A percentile compares a stretch with the other conserved stretches of the same genome.
These are phyloP conservation scores for Ormyrus nitidulus DNA, from an alignment of 2,888 invertebrate genomes.

Conservation along the genomic window DNA sequence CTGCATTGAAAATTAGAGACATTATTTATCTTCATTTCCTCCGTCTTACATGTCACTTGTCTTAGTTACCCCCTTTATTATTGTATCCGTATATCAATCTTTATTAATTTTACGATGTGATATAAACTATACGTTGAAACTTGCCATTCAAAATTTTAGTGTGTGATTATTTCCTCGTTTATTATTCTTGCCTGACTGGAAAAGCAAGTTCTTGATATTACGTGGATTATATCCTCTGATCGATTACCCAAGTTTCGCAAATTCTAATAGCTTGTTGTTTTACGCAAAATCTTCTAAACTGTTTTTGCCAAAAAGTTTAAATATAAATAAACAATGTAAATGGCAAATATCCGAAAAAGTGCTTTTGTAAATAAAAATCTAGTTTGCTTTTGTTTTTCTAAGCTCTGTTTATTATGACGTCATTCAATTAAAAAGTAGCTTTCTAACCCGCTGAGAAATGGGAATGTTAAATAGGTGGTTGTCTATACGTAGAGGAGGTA, in stretches of 20 bases:
- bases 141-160: slow-evolving; percentile 26
- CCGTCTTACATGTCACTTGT: slow-evolving; percentile 57
- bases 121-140: slow-evolving; percentile 56
- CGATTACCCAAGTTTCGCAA: background rate
- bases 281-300: background rate
- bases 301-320: too few species aligned
- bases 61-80: slow-evolving; percentile 61
- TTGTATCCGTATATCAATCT: slow-evolving; percentile 68
- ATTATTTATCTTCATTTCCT: slow-evolving; percentile 68
- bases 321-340: too few species aligned
- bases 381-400: too few species aligned
- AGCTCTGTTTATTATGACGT: background rate
- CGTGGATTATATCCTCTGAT: background rate
- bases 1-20: background rate
- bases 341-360: too few species aligned
- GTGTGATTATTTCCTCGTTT: slow-evolving; percentile 47
- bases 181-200: slow-evolving; percentile 24
- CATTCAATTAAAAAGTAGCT: slow-evolving; percentile 62
- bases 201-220: slow-evolving; percentile 17
- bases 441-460: slow-evolving; percentile 57
- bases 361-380: too few species aligned
- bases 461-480: slow-evolving; percentile 52
- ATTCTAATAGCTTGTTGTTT: background rate
- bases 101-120: slow-evolving; percentile 64
- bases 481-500: slow-evolving; percentile 7